Conservation (phyloP, 2,888 invertebrate species). For the Morpho helenor region DNA sequence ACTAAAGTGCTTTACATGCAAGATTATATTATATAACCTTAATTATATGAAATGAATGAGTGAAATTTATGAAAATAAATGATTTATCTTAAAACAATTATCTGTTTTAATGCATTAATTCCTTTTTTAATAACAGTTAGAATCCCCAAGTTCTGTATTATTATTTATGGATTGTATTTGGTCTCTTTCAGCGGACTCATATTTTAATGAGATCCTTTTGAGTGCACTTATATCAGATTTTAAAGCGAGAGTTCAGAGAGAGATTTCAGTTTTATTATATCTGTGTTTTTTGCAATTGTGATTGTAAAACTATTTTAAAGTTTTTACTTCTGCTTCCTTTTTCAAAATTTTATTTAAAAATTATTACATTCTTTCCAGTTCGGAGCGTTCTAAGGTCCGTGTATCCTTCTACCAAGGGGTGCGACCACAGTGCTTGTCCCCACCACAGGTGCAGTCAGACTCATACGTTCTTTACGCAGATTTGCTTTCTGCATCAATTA, state of each 20-base stretch:
- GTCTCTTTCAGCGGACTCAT: too few relatives aligned
- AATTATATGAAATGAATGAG: conserved; percentile 19
- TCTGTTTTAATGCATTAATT: too few relatives aligned
- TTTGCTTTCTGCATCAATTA: conserved; percentile 63
- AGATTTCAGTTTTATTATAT: too few relatives aligned
- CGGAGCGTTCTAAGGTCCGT: conserved; percentile 88
- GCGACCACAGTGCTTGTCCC: conserved; percentile 84
- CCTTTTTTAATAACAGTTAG: too few relatives aligned
- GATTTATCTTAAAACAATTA: too few relatives aligned
- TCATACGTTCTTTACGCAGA: conserved; percentile 63
- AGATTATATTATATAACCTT: conserved; percentile 34
- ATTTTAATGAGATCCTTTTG: too few relatives aligned
- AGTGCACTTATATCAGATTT: too few relatives aligned
- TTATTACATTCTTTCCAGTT: conserved; percentile 74
- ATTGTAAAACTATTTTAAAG: too few relatives aligned
- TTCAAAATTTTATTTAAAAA: neutral
- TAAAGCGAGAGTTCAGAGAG: too few relatives aligned
- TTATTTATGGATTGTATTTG: too few relatives aligned
- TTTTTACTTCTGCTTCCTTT: neutral
- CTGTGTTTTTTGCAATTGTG: too few relatives aligned
- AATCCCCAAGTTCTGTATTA: too few relatives aligned
- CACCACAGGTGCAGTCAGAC: conserved; percentile 77
- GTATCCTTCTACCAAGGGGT: conserved; percentile 91
- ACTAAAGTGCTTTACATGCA: conserved; percentile 34
- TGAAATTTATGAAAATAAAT: neutral